phyloP scores from a whole-genome alignment of 2,113 vertebrate species.

The Bos indicus region DNA sequence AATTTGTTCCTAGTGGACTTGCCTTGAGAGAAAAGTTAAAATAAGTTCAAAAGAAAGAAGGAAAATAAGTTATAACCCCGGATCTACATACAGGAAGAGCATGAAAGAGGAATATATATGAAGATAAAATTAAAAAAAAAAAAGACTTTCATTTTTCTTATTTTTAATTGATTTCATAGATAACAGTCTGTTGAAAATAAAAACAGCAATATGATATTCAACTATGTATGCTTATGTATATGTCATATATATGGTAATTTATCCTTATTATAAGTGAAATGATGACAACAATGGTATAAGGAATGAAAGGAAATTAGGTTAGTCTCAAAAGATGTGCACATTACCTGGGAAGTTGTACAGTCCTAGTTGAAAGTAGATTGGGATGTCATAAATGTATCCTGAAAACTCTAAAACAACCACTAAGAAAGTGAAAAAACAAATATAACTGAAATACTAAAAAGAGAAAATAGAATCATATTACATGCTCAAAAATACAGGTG shows the following conservation, averaged over 20 bases:
- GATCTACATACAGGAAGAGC: neutral
- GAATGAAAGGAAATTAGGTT: neutral
- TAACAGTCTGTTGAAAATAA: neutral
- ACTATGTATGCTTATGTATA: neutral
- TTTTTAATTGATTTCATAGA: neutral
- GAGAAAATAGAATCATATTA: neutral
- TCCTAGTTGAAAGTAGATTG: neutral
- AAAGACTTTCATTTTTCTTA: neutral
- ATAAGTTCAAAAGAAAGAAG: neutral
- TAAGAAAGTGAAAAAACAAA: neutral
- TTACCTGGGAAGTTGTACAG: neutral
- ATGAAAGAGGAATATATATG: neutral
- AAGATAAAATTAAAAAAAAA: neutral
- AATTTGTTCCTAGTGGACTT: neutral
- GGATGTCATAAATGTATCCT: neutral
- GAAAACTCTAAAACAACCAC: neutral
- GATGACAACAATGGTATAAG: neutral
- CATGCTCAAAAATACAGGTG: neutral
- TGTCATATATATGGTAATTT: neutral
- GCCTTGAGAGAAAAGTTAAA: neutral
- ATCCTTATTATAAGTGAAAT: neutral
- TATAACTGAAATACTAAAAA: neutral
- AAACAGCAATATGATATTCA: neutral
- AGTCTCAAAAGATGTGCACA: neutral
- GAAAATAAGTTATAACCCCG: neutral